Evolutionary conservation across 2,888 invertebrate genomes (phyloP), one percentile per base, ranked within the genome.

Genomic region (Onthophagus sagittarius): DNA sequence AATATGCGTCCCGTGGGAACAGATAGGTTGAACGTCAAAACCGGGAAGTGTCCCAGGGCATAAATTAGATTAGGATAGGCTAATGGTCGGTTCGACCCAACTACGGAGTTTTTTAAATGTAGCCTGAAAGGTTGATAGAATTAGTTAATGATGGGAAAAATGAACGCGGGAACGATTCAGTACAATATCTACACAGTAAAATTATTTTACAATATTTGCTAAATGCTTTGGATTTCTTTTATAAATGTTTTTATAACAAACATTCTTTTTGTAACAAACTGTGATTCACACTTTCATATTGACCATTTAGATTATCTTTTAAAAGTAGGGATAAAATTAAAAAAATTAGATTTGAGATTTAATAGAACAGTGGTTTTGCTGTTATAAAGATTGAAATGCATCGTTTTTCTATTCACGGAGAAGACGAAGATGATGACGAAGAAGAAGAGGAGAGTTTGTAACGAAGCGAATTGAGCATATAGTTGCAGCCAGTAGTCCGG

Each of bases 401-500:
- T 53, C 39, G 39, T 9, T 7, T 53, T 53, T 53, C 39, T 53
- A 53, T 23, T 23, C 23, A 23, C 1, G 23, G 23, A 23, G 23
- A 23, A 23, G 23, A 23, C 23, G 23, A 23, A 23, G 23, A 23
- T 23, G 23, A 23, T 23, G 23, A 23, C 23, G 23, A 23, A 23
- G 23, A 23, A 23, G 23, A 53, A 53, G 39, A 53, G 11, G 39
- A 53, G 39, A 53, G 39, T 53, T 23, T 23, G 23, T 23, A 23
- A 23, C 39, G 39, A 53, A 11, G 39, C 39, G 39, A 53, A 53
- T 67, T 67, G 32, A 67, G 67, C n/a, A 5, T 31, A 31, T 67
- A 32, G 67, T 67, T 67, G 67, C 67, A 31, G 67, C 67, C 39
- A 53, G 39, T 53, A 53, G 39, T 74, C 70, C 76, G 77, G 77